Percentiles rank a stretch among this genome's conserved stretches.
These are phyloP conservation scores for Cotesia glomerata DNA, from an alignment of 1,140 invertebrate genomes.

Conservation along the genomic window DNA sequence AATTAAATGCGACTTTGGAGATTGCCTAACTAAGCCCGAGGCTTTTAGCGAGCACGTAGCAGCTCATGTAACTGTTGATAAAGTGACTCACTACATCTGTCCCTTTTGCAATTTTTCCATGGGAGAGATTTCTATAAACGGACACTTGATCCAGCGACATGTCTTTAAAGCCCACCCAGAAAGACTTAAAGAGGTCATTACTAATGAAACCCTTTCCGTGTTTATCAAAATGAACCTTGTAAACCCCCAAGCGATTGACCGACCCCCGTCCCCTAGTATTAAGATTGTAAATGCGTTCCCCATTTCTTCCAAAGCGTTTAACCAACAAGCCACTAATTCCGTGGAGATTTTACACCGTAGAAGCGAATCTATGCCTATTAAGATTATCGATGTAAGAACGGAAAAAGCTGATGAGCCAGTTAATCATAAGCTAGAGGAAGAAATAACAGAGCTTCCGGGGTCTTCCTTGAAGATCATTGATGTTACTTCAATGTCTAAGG, in stretches of 20 bases:
- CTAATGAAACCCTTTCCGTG: conserved; percentile 26
- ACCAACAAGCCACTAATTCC: conserved; percentile 14
- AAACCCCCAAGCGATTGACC: background rate
- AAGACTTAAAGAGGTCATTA: conserved; percentile 38
- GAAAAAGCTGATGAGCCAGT: background rate
- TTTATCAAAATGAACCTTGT: no score
- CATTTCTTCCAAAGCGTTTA: conserved; percentile 46
- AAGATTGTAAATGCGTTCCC: conserved; percentile 49
- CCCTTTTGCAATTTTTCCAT: conserved; percentile 43
- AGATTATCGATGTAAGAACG: conserved; percentile 27
- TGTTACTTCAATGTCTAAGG: conserved; percentile 30
- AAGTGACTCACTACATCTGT: conserved; percentile 49
- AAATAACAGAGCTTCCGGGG: background rate
- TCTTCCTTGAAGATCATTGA: conserved; percentile 36
- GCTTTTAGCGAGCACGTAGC: conserved; percentile 46
- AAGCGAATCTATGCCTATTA: background rate
- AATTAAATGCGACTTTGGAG: conserved; percentile 45
- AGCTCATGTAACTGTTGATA: conserved; percentile 42
- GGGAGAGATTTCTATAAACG: conserved; percentile 32
- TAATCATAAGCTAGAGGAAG: no score
- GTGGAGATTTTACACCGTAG: background rate
- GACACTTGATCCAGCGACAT: conserved; percentile 41
- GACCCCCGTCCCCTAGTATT: conserved; percentile 1
- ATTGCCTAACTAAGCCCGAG: conserved; percentile 43
- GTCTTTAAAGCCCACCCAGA: conserved; percentile 39